These are phyloP conservation scores for Potamilus streckersoni DNA, from an alignment of 1,140 invertebrate species.

Conservation along the genomic window DNA sequence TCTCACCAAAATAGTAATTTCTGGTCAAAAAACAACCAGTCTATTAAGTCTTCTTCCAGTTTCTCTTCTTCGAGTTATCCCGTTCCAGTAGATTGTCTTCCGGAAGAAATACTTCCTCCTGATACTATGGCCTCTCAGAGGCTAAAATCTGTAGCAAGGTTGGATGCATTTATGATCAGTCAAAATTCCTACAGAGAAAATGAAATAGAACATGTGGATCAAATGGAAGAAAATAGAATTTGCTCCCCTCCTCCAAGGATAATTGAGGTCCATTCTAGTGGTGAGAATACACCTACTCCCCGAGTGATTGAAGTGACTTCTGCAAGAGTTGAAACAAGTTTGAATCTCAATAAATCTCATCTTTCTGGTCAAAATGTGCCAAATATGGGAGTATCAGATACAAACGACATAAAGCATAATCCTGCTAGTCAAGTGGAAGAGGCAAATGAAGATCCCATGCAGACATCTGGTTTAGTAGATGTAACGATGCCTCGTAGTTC, in stretches of 20 bases:
- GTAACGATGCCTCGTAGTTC: conserved; percentile 12
- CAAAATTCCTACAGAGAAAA: too few species aligned
- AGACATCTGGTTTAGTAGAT: background rate
- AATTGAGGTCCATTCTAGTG: too few species aligned
- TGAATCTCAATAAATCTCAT: conserved; percentile 2
- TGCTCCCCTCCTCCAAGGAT: too few species aligned
- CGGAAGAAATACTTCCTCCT: background rate
- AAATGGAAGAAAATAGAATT: too few species aligned
- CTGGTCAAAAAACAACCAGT: background rate
- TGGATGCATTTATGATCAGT: too few species aligned
- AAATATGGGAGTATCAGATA: background rate
- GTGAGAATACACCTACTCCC: too few species aligned
- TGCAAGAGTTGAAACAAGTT: background rate
- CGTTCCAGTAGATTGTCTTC: conserved; percentile 18
- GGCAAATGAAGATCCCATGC: conserved; percentile 7
- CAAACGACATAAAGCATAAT: background rate
- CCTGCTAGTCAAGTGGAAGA: conserved; percentile 11
- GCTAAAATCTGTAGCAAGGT: too few species aligned
- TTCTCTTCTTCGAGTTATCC: conserved; percentile 7
- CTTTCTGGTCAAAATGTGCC: conserved; percentile 1
- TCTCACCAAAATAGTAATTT: conserved; percentile 21
- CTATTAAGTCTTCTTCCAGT: background rate
- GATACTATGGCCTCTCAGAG: too few species aligned
- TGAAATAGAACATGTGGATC: too few species aligned
- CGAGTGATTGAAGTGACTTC: background rate